Conservation (phyloP, 2,888 invertebrate genomes). For the Cerceris ruficornis region DNA sequence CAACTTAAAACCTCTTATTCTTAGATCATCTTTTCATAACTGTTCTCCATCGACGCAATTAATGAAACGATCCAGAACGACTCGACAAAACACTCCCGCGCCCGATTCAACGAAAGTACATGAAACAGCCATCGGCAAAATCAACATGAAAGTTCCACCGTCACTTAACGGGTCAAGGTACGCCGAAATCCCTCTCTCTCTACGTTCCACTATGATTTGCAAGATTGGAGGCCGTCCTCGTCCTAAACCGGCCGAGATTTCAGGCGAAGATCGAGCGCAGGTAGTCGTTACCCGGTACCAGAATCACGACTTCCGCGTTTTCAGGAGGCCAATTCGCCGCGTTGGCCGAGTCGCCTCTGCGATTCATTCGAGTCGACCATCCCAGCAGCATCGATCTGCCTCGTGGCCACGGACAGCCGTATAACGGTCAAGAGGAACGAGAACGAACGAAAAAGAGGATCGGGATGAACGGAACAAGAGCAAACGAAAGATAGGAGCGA, state of each 20-base stretch:
- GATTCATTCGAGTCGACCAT: conserved; percentile 59
- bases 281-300: conserved; percentile 44
- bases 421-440: conserved; percentile 48
- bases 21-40: too few species aligned
- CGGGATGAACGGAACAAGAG: background rate
- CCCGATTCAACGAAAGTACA: too few species aligned
- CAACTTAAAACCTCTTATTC: too few species aligned
- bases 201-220: conserved; percentile 30
- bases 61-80: too few species aligned
- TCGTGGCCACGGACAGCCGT: conserved; percentile 34
- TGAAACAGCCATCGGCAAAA: too few species aligned
- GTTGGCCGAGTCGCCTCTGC: conserved; percentile 27
- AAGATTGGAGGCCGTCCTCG: background rate
- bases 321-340: conserved; percentile 45
- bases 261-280: conserved; percentile 26
- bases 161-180: too few species aligned
- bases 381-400: conserved; percentile 56
- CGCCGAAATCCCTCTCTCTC: too few species aligned
- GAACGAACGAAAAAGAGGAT: conserved; percentile 4
- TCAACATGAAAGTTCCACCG: too few species aligned
- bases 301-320: conserved; percentile 56
- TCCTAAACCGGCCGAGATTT: conserved; percentile 20
- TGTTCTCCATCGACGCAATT: too few species aligned
- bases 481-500: background rate
- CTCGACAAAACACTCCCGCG: too few species aligned